These are phyloP conservation scores for Petrocephalus microphthalmus DNA, from an alignment of 2,113 vertebrate genomes.

Conservation along the genomic window DNA sequence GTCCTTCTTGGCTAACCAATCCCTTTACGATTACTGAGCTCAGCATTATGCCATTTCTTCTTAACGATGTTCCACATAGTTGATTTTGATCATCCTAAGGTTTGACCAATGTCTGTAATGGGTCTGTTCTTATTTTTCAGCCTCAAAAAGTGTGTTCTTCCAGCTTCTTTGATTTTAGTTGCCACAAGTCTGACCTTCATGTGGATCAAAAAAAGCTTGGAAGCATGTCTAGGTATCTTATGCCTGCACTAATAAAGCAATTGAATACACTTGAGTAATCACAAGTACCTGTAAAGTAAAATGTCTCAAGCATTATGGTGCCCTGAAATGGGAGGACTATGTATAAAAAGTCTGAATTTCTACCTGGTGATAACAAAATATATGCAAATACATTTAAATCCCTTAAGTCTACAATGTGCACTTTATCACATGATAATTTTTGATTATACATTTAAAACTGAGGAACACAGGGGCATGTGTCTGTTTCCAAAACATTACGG, in stretches of 20 bases:
- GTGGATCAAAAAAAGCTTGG: neutral
- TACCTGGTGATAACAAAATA: neutral
- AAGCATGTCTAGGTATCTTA: neutral
- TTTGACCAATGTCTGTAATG: neutral
- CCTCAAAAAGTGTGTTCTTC: neutral
- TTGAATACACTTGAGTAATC: neutral
- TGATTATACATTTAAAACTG: neutral
- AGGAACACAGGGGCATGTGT: neutral
- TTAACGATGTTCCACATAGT: neutral
- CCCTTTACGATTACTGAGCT: neutral
- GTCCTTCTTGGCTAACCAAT: neutral
- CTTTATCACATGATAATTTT: neutral
- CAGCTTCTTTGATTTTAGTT: neutral
- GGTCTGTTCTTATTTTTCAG: conserved; percentile 9
- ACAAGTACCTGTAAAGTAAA: neutral
- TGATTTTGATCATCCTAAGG: neutral
- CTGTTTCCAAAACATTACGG: neutral
- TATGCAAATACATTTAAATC: neutral
- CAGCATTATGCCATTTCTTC: neutral
- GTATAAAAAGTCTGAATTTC: neutral
- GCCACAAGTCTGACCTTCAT: neutral
- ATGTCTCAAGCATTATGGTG: neutral
- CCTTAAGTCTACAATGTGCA: neutral
- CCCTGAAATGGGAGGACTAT: neutral
- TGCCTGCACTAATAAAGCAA: neutral